phyloP scores from a whole-genome alignment of 2,113 vertebrate genomes.

The Bujurquina vittata region DNA sequence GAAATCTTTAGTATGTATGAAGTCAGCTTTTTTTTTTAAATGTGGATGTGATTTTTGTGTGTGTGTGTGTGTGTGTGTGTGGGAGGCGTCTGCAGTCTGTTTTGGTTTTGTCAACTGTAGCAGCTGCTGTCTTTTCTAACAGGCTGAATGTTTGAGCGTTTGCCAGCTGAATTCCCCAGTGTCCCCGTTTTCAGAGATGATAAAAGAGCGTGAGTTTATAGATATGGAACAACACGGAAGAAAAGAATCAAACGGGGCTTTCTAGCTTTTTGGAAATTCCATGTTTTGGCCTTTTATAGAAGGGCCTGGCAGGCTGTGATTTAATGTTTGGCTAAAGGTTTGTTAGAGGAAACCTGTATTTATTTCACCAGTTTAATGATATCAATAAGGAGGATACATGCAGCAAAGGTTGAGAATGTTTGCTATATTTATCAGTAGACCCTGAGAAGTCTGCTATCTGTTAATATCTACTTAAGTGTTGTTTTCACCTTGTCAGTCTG shows the following conservation, averaged over 20 bases:
- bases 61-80: background rate
- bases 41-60: background rate
- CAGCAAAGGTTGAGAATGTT: background rate
- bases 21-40: background rate
- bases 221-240: slow-evolving; percentile 29
- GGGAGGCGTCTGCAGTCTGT: slow-evolving; percentile 26
- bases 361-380: slow-evolving; percentile 17
- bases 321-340: slow-evolving; percentile 4
- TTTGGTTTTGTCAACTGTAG: slow-evolving; percentile 26
- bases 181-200: slow-evolving; percentile 48
- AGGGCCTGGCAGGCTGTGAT: slow-evolving; percentile 22
- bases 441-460: background rate
- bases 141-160: slow-evolving; percentile 57
- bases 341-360: slow-evolving; percentile 16
- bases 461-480: background rate
- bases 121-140: slow-evolving; percentile 52
- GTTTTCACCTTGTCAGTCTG: background rate
- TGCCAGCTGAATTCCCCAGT: slow-evolving; percentile 72
- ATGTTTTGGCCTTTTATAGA: slow-evolving; percentile 41
- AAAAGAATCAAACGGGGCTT: slow-evolving; percentile 33
- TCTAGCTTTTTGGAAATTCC: slow-evolving; percentile 60
- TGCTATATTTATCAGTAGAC: background rate
- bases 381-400: background rate
- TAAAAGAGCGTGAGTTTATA: slow-evolving; percentile 61
- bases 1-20: slow-evolving; percentile 30